Evolutionary conservation across 1,140 invertebrate genomes (phyloP), one percentile per base, ranked within the genome.

Genomic region (Aphelenchoides fujianensis): DNA sequence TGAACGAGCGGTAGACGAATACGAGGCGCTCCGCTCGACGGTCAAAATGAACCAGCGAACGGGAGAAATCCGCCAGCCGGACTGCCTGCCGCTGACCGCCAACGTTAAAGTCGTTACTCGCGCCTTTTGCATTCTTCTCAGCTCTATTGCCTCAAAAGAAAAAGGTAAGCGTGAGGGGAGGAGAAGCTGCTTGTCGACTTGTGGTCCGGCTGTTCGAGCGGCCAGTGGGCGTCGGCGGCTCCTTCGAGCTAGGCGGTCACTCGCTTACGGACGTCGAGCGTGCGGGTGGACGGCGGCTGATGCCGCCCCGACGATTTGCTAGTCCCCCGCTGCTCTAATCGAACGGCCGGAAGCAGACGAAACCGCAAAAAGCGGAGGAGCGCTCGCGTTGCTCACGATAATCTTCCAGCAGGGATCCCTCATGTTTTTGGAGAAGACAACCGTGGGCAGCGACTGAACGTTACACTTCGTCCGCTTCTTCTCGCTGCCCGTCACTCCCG

Each of bases 81-180:
- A 35, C 9, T 23, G 3, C 2, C 55, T 74, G 19, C 73, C 73
- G 35, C 53, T 74, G 30, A 74, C 73, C 28, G 12, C 48, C 1
- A 74, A 74, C 34, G 37, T 34, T 27, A 74, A 74, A 75, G 31
- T 74, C n/a, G 73, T 74, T 27, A 36, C n/a, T 3, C 48, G 74
- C 19, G 3, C 27, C n/a, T 41, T 74, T 27, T 23, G 41, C 41
- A 48, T 12, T 48, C 23, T 48, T 16, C n/a, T n/a, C n/a, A n/a
- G n/a, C n/a, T n/a, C n/a, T n/a, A n/a, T n/a, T n/a, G n/a, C n/a
- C n/a, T 16, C 41, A 16, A 16, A 19, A 74, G 23, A 23, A 16
- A 52, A 57, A 9, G 1, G 1, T 27, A 3, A 28, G 12, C 9
- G 23, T 32, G 1, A 7, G 0, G 5, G 5, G 0, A 48, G 59